Evolutionary conservation across 2,797 vertebrate species (phyloP), one percentile per base, ranked within the genome.

Genomic region (Vipera latastei): DNA sequence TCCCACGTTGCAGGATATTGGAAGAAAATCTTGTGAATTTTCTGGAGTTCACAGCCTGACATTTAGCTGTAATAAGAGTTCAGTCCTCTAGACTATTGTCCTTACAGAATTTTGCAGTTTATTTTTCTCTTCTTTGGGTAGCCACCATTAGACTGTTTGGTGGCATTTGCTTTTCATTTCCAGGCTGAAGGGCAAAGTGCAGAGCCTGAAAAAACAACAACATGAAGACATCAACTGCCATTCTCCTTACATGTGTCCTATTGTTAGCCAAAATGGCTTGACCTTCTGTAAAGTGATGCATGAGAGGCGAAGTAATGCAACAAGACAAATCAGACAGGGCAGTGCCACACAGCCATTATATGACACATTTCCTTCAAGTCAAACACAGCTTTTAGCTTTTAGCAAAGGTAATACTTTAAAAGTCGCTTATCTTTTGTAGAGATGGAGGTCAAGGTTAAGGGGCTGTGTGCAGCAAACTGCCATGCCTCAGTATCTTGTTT

Each of bases 211-310:
- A 83, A 53, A 91, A 59, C 16, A 38, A 38, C 1, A 53, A 11
- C 78, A 57, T 48, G 91, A 83, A 92, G 63, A 51, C 89, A n/a
- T 85, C 95, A 90, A 26, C 44, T 87, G 83, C 57, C 86, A 63
- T 60, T 94, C 88, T 90, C 93, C 91, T 93, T 89, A 89, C 94
- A 91, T 48, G 78, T 90, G 93, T 91, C 91, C 91, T 89, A 94
- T 60, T 97, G 96, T 95, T 95, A 94, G 92, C 95, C 96, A 92
- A 95, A 96, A 94, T 73, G 93, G 25, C 92, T 86, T 90, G 95
- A 96, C 96, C 95, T 95, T 95, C 95, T 57, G 91, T 97, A 95
- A 97, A 91, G 93, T 96, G 96, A 96, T 95, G 95, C 89, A 91
- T 92, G 92, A 95, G 89, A 94, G 96, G 63, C 92, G 89, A 93